Conservation (phyloP, 2,113 vertebrate species). For the Elephantulus edwardii region DNA sequence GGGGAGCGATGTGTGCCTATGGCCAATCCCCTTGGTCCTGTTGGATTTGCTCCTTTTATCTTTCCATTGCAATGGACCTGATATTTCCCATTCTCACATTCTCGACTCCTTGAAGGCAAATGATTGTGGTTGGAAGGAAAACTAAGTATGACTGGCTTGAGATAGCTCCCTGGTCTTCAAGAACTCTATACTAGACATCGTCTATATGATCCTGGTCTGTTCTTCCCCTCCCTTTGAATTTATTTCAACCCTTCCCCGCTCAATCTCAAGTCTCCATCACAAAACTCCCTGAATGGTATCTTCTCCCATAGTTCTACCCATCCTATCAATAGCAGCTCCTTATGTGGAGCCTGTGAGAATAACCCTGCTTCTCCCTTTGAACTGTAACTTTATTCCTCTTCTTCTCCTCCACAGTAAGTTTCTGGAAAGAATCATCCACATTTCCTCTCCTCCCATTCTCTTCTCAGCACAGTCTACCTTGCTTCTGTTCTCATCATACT, state of each 20-base stretch:
- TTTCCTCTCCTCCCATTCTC: background rate
- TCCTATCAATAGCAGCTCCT: background rate
- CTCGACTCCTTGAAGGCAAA: background rate
- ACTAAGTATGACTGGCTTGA: background rate
- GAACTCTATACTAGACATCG: background rate
- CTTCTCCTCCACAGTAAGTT: background rate
- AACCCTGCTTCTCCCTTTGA: background rate
- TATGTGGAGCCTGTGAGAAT: accelerated
- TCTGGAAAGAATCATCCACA: background rate
- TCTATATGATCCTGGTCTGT: background rate
- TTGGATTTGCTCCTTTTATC: background rate
- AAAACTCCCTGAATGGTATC: background rate
- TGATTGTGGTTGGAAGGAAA: background rate
- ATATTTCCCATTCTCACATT: background rate
- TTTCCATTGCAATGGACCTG: background rate
- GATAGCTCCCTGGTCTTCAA: background rate
- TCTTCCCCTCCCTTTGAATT: background rate
- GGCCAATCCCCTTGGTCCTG: background rate
- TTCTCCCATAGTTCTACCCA: background rate
- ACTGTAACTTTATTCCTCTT: background rate
- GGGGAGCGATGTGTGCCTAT: background rate
- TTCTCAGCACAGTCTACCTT: background rate
- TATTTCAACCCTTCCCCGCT: background rate
- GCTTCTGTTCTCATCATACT: accelerated
- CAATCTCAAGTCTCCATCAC: background rate